These are phyloP conservation scores for Micrasema longulum DNA, from an alignment of 1,140 invertebrate genomes.

Conservation along the genomic window DNA sequence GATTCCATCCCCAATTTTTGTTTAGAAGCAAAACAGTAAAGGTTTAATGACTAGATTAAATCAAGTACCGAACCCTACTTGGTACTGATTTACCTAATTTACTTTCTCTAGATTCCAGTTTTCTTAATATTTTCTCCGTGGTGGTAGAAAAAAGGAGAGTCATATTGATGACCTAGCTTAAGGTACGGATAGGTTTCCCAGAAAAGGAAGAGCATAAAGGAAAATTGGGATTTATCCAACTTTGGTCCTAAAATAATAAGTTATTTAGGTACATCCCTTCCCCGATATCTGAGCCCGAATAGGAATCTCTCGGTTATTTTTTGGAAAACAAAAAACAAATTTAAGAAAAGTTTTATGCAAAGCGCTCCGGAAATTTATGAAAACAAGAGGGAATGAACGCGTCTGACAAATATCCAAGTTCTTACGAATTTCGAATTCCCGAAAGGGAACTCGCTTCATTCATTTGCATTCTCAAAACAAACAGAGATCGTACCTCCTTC, in stretches of 20 bases:
- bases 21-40: too few relatives aligned
- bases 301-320: conserved; percentile 17
- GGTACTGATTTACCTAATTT: too few relatives aligned
- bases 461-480: conserved; percentile 53
- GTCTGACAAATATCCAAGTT: conserved; percentile 42
- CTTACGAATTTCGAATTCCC: conserved; percentile 42
- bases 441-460: conserved; percentile 45
- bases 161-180: too few relatives aligned
- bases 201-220: too few relatives aligned
- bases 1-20: too few relatives aligned
- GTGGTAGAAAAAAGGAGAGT: too few relatives aligned
- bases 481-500: too few relatives aligned
- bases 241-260: not conserved
- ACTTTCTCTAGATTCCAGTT: too few relatives aligned
- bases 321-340: conserved; percentile 23
- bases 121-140: not conserved
- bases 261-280: not conserved
- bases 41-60: too few relatives aligned
- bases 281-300: not conserved
- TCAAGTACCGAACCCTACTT: too few relatives aligned
- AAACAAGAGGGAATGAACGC: conserved; percentile 44
- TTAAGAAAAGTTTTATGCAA: conserved; percentile 39
- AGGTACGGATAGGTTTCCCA: too few relatives aligned
- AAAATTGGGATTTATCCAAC: too few relatives aligned
- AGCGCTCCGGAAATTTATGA: conserved; percentile 23